Percentiles rank a stretch among this genome's conserved stretches.
These are phyloP conservation scores for Cricetomys ansorgei DNA, from an alignment of 2,113 vertebrate genomes.

Conservation along the genomic window DNA sequence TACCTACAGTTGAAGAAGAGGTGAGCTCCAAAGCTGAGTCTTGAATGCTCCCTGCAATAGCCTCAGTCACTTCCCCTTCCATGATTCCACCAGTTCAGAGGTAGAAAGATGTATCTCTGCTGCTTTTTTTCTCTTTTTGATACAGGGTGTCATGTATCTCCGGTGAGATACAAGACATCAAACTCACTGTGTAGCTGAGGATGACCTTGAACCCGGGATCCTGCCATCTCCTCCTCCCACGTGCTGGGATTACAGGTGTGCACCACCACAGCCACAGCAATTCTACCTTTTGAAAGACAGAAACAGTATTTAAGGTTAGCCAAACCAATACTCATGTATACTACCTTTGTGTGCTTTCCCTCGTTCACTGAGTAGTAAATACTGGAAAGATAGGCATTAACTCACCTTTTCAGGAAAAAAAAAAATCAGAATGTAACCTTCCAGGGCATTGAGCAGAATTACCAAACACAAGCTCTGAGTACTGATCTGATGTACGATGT, in stretches of 20 bases:
- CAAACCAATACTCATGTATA: not conserved
- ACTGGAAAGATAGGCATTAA: not conserved
- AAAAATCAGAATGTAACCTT: not conserved
- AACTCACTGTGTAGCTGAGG: not conserved
- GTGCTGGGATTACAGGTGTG: too few relatives aligned
- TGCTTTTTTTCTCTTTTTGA: not conserved
- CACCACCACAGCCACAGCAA: not conserved
- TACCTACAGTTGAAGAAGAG: not conserved
- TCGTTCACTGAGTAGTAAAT: not conserved
- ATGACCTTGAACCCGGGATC: not conserved
- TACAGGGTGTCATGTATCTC: not conserved
- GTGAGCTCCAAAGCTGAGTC: not conserved
- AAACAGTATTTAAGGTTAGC: not conserved
- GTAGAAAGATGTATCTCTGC: not conserved
- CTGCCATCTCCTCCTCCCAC: not conserved
- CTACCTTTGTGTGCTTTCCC: not conserved
- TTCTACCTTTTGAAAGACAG: not conserved
- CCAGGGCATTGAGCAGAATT: not conserved
- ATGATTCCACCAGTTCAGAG: not conserved
- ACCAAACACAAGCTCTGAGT: not conserved
- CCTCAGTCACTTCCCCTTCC: not conserved
- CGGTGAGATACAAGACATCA: not conserved
- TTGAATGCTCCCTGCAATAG: not conserved
- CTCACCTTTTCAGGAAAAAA: not conserved
- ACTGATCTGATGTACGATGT: not conserved